Base-by-base conservation (phyloP, 2,797 vertebrate species). In the Gallirallus australis region DNA sequence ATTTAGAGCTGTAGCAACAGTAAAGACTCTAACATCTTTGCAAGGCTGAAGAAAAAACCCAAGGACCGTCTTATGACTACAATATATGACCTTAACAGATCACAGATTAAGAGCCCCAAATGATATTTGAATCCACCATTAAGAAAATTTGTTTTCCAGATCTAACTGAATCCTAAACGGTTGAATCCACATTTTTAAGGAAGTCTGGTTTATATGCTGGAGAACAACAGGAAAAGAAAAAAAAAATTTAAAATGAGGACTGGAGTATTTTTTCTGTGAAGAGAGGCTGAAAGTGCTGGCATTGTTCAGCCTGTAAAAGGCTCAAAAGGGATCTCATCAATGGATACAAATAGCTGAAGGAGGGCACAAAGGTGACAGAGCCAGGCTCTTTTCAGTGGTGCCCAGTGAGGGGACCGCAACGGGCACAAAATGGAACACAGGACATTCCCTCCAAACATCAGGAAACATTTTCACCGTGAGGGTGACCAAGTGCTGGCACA, bases 401-500 rank as follows among this genome's bases (percentile, higher is more conserved):
- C 30, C 35, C 33, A n/a, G 25, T 42, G 15, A 47, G 40, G 53
- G 30, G 24, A 48, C 27, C 21, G 76, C 63, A 35, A 25, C 1
- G 1, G 35, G 35, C 24, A 72, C n/a, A 73, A 8, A 65, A 18
- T 6, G 18, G 5, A 40, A 69, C 20, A 52, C 17, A 6, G 1
- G 7, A 48, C 23, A 18, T 4, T 56, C 23, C 31, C 21, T 21
- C 42, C 31, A 21, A 68, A 60, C 18, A 45, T 6, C 31, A 61
- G 45, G 47, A 25, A 59, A 52, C 47, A 50, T 17, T 59, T 86
- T 33, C 25, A 39, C 54, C 33, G 19, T 40, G 47, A 50, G 24
- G 10, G 12, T 56, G n/a, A 30, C 35, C 2, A 8, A 85, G n/a
- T 0, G 0, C 66, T n/a, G 11, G 47, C 61, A 56, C 23, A 65